These are phyloP conservation scores for Gryllus bimaculatus DNA, from an alignment of 1,140 invertebrate genomes.

Conservation along the genomic window DNA sequence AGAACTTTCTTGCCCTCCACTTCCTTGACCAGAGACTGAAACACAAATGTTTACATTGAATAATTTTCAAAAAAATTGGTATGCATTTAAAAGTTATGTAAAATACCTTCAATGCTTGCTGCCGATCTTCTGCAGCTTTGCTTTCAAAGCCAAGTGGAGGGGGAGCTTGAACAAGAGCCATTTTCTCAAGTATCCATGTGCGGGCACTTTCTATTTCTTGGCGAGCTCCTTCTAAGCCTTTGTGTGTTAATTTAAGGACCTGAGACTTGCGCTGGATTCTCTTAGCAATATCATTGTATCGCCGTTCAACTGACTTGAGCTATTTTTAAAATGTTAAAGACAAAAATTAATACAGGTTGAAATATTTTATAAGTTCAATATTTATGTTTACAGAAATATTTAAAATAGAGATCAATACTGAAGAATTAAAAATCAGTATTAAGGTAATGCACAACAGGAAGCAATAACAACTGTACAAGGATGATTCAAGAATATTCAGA, in stretches of 20 bases:
- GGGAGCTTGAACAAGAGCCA: conserved; percentile 53
- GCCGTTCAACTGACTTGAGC: conserved; percentile 69
- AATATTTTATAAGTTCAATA: no score
- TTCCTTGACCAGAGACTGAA: conserved; percentile 63
- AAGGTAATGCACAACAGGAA: no score
- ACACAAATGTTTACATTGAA: conserved; percentile 12
- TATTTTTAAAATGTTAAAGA: conserved; percentile 32
- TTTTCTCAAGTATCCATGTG: conserved; percentile 70
- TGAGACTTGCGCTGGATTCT: conserved; percentile 72
- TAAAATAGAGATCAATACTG: no score
- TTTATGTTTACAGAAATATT: no score
- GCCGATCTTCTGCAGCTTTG: conserved; percentile 59
- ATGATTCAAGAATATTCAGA: no score
- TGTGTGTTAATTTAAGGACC: conserved; percentile 66
- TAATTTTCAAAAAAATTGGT: not conserved
- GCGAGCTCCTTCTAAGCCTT: conserved; percentile 65
- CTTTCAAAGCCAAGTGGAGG: conserved; percentile 62
- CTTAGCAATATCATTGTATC: conserved; percentile 72
- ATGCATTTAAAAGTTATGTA: conserved; percentile 1
- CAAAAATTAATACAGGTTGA: not conserved
- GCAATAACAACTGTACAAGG: no score
- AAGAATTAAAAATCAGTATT: no score
- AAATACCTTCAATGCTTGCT: conserved; percentile 53
- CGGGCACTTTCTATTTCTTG: conserved; percentile 63
- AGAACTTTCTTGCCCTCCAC: conserved; percentile 72